These are phyloP conservation scores for Gadopsis marmoratus DNA, from an alignment of 2,797 vertebrate genomes.

Conservation along the genomic window DNA sequence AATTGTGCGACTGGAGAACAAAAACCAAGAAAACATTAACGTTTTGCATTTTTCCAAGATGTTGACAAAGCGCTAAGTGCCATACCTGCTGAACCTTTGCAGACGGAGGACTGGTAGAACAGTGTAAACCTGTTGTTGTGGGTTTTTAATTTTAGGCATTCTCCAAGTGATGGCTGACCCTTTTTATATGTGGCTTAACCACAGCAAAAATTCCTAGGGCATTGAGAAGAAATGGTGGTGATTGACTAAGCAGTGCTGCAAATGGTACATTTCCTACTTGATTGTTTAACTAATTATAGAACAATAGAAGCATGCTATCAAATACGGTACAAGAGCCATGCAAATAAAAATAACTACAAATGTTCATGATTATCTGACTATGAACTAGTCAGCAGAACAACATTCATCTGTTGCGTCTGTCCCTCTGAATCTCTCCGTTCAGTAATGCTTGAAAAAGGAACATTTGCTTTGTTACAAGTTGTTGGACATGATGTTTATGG, in stretches of 20 bases:
- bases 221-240: background rate
- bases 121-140: background rate
- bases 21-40: background rate
- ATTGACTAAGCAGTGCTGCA: background rate
- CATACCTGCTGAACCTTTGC: background rate
- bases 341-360: background rate
- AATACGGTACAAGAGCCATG: background rate
- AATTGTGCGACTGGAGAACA: background rate
- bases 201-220: background rate
- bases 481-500: background rate
- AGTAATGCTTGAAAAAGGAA: constrained; percentile 2
- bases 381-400: background rate
- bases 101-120: background rate
- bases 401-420: background rate
- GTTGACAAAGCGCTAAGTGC: background rate
- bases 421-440: background rate
- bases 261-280: background rate
- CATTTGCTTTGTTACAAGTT: background rate
- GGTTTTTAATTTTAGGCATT: background rate
- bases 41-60: background rate
- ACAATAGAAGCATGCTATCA: background rate
- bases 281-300: too few relatives aligned
- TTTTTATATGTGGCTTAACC: background rate
- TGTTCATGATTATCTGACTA: background rate
- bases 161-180: background rate